Percentiles rank a stretch among this genome's conserved stretches.
These are phyloP conservation scores for Arrhopalites spinosus DNA, from an alignment of 2,888 invertebrate species.

Conservation along the genomic window DNA sequence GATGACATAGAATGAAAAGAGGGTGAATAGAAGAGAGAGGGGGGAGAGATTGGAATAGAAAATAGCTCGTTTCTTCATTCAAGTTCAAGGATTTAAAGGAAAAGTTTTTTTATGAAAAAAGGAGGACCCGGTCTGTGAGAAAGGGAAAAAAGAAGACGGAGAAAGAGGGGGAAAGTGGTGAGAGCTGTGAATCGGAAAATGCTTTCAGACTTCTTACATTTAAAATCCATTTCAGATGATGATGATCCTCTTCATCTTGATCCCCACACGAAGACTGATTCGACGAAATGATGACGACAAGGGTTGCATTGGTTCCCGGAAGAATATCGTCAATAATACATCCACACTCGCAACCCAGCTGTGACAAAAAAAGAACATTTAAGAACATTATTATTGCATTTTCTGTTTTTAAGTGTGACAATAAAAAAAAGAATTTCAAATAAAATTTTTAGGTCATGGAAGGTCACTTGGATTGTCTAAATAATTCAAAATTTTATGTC, in stretches of 20 bases:
- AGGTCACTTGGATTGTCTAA: too few relatives aligned
- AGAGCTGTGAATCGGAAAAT: slow-evolving; percentile 12
- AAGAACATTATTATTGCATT: too few relatives aligned
- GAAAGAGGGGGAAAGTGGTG: slow-evolving; percentile 5
- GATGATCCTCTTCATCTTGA: slow-evolving; percentile 52
- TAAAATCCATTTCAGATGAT: slow-evolving; percentile 54
- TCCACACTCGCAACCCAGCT: slow-evolving; percentile 52
- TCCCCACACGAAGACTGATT: slow-evolving; percentile 53
- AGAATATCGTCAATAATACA: slow-evolving; percentile 53
- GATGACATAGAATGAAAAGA: background rate
- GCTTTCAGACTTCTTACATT: slow-evolving; percentile 43
- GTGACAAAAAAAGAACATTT: too few relatives aligned
- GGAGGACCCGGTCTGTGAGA: background rate
- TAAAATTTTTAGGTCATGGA: too few relatives aligned
- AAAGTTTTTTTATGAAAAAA: background rate
- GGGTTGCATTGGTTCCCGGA: slow-evolving; percentile 50
- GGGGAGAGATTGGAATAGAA: background rate
- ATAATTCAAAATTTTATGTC: too few relatives aligned
- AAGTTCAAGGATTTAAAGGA: background rate
- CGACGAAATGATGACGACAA: slow-evolving; percentile 51
- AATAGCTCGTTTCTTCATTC: background rate
- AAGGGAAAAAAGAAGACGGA: background rate
- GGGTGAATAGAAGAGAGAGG: background rate
- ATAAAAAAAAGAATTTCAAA: too few relatives aligned
- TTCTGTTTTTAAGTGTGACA: too few relatives aligned